Evolutionary conservation across 2,797 vertebrate species (phyloP).

Genomic region (Aulostomus chinensis): DNA sequence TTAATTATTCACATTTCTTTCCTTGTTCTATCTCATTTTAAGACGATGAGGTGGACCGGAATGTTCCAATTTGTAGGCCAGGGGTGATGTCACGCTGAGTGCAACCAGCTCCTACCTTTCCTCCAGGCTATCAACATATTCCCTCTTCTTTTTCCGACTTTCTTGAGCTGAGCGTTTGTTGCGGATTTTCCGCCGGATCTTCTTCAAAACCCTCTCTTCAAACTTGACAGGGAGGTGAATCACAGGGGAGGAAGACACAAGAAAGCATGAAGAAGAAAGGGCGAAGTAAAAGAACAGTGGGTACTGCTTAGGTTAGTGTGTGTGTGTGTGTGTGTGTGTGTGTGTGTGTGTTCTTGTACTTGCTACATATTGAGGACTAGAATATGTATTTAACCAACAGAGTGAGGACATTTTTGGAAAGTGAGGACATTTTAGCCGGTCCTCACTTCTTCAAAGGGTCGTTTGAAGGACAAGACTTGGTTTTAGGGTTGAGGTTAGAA

Average conservation of each 20-base stretch:
- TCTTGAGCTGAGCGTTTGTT: slow-evolving; percentile 97
- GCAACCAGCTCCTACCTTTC: slow-evolving; percentile 77
- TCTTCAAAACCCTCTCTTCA: slow-evolving; percentile 93
- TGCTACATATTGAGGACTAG: too few relatives aligned
- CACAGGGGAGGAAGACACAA: slow-evolving; percentile 20
- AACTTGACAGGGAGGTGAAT: slow-evolving; percentile 75
- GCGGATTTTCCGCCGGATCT: slow-evolving; percentile 94
- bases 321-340: neutral
- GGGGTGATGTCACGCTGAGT: slow-evolving; percentile 2
- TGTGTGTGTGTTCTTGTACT: slow-evolving; percentile 3
- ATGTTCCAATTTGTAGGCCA: too few relatives aligned
- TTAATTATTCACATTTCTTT: too few relatives aligned
- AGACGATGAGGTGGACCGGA: too few relatives aligned
- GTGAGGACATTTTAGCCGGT: too few relatives aligned
- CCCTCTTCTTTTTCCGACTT: slow-evolving; percentile 95
- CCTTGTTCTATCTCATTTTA: too few relatives aligned
- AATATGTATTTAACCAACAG: too few relatives aligned
- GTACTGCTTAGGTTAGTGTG: neutral
- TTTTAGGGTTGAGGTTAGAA: too few relatives aligned
- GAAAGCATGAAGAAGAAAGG: slow-evolving; percentile 18
- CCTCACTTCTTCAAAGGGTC: too few relatives aligned
- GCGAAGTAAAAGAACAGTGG: slow-evolving; percentile 9
- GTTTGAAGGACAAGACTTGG: too few relatives aligned
- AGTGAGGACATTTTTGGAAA: too few relatives aligned
- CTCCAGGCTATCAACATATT: slow-evolving; percentile 92